Evolutionary conservation across 1,140 invertebrate genomes (phyloP).

Genomic region (Pentalonia nigronervosa): DNA sequence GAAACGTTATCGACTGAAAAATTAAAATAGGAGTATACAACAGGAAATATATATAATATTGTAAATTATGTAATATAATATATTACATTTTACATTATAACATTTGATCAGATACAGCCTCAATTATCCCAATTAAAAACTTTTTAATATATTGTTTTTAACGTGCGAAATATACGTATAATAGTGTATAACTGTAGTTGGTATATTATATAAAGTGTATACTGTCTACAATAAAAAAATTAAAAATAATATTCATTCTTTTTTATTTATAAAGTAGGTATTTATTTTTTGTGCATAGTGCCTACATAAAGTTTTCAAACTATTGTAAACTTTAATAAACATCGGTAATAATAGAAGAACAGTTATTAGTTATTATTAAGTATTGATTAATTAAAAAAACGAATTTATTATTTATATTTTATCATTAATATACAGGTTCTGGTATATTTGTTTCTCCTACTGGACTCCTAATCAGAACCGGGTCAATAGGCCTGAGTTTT

Average conservation of each 20-base stretch:
- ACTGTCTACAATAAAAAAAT: not conserved
- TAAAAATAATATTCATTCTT: not conserved
- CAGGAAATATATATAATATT: not conserved
- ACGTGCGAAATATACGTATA: not conserved
- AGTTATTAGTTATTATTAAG: not conserved
- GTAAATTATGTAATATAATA: too few relatives aligned
- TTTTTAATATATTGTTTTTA: not conserved
- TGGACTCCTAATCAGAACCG: slow-evolving; percentile 88
- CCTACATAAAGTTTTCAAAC: not conserved
- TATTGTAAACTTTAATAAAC: not conserved
- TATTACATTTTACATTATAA: not conserved
- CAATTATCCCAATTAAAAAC: not conserved
- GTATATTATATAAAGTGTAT: not conserved
- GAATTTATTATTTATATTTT: not conserved
- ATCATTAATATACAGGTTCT: slow-evolving; percentile 71
- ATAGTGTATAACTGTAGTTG: not conserved
- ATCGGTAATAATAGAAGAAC: not conserved
- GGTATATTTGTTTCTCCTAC: slow-evolving; percentile 98
- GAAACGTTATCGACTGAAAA: not conserved
- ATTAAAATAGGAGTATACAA: not conserved
- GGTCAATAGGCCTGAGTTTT: slow-evolving; percentile 92
- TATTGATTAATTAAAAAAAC: not conserved
- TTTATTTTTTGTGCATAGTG: not conserved
- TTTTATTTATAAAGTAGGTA: not conserved
- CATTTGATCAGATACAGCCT: not conserved